These are phyloP conservation scores for Drosophila macrospina DNA, from an alignment of 2,888 invertebrate species.

Conservation along the genomic window DNA sequence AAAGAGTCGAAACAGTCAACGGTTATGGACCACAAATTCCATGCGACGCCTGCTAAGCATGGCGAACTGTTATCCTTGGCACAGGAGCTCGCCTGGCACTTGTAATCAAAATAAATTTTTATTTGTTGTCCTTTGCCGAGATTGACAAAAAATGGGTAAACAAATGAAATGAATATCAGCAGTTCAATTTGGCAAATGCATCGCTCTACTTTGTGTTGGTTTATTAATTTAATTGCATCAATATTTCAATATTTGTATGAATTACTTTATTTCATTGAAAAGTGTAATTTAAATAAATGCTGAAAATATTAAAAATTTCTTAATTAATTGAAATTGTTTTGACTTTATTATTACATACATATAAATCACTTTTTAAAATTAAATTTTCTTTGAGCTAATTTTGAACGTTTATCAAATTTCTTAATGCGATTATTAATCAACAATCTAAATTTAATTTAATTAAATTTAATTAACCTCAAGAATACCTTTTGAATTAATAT, in stretches of 20 bases:
- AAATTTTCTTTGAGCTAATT: too few species aligned
- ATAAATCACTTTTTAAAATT: too few species aligned
- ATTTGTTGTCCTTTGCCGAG: slow-evolving; percentile 47
- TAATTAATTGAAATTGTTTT: too few species aligned
- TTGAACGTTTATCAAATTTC: too few species aligned
- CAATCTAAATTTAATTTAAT: background rate
- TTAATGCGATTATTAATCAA: too few species aligned
- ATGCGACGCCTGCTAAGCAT: slow-evolving; percentile 25
- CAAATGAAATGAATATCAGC: slow-evolving; percentile 38
- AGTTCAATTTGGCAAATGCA: slow-evolving; percentile 22
- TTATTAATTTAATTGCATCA: slow-evolving; percentile 8
- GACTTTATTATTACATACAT: too few species aligned
- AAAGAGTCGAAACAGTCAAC: slow-evolving; percentile 37
- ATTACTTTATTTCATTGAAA: too few species aligned
- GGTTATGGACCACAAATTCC: slow-evolving; percentile 68
- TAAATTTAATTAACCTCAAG: background rate
- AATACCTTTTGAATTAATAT: background rate
- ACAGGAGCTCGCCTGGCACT: slow-evolving; percentile 40
- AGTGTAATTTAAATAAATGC: too few species aligned
- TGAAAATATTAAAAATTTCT: too few species aligned
- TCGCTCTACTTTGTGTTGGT: background rate
- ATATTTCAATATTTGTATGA: too few species aligned
- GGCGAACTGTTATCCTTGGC: slow-evolving; percentile 42
- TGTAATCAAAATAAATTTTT: slow-evolving; percentile 74
- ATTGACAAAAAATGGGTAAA: slow-evolving; percentile 47